Evolutionary conservation across 2,888 invertebrate species (phyloP).

Genomic region (Tanypteryx hageni): DNA sequence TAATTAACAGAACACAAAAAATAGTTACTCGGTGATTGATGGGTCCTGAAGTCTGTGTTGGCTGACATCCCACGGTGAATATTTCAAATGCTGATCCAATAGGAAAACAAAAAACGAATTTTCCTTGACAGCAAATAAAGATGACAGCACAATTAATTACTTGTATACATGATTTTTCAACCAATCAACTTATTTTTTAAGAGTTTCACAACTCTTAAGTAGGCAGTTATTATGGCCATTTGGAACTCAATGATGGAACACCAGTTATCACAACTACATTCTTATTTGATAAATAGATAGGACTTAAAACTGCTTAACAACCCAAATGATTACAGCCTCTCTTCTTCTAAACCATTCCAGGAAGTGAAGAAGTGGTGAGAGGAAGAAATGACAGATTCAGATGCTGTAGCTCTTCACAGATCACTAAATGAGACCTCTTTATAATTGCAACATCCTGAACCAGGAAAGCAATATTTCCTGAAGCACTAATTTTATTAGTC

Average conservation of each 20-base stretch:
- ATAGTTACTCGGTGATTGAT: too few relatives aligned
- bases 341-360: neutral
- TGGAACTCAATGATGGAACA: neutral
- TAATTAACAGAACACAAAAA: neutral
- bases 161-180: neutral
- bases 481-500: neutral
- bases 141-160: neutral
- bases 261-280: neutral
- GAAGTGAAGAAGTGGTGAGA: neutral
- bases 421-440: neutral
- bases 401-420: neutral
- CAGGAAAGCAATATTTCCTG: neutral
- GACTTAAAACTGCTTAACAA: neutral
- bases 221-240: neutral
- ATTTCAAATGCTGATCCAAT: too few relatives aligned
- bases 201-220: neutral
- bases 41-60: too few relatives aligned
- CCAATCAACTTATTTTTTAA: neutral
- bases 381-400: neutral
- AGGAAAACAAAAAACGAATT: too few relatives aligned
- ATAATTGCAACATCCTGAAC: neutral
- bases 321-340: neutral
- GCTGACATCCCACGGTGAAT: too few relatives aligned
- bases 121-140: too few relatives aligned
- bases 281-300: neutral